A percentile compares a stretch with the other conserved stretches of the same genome.
Evolutionary conservation across 2,888 invertebrate species (phyloP).

Genomic region (Pyrrhia umbra): DNA sequence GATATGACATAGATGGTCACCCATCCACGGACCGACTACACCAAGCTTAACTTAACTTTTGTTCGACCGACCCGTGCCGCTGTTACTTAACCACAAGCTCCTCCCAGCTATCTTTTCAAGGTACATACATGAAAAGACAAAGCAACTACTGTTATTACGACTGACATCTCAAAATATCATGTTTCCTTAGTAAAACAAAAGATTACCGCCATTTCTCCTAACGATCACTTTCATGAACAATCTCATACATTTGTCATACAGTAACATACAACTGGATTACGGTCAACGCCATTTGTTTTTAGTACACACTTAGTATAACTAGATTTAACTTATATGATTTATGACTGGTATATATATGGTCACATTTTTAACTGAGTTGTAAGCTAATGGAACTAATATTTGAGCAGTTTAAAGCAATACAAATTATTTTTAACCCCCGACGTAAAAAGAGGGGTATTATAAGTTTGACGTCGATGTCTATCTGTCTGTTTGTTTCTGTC

Average conservation of each 20-base stretch:
- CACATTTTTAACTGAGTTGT: not conserved
- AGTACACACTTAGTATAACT: conserved; percentile 23
- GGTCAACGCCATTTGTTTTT: conserved; percentile 25
- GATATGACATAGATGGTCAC: no score
- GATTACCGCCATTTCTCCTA: conserved; percentile 17
- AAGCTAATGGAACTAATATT: not conserved
- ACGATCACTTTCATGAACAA: conserved; percentile 28
- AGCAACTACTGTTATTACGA: not conserved
- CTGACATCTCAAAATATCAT: not conserved
- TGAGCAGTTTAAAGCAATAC: not conserved
- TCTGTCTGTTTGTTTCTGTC: no score
- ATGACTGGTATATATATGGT: conserved; percentile 11
- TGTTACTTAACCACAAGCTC: no score
- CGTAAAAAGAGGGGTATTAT: no score
- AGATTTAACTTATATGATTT: conserved; percentile 33
- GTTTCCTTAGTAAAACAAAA: conserved; percentile 21
- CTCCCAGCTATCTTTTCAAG: no score
- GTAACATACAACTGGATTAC: conserved; percentile 15
- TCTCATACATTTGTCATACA: conserved; percentile 33
- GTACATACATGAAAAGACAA: no score
- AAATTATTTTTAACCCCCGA: no score
- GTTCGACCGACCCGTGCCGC: no score
- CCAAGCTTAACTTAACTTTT: no score
- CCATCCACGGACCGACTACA: no score
- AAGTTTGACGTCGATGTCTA: no score